phyloP scores from a whole-genome alignment of 2,113 vertebrate genomes.

The Stegastes partitus region DNA sequence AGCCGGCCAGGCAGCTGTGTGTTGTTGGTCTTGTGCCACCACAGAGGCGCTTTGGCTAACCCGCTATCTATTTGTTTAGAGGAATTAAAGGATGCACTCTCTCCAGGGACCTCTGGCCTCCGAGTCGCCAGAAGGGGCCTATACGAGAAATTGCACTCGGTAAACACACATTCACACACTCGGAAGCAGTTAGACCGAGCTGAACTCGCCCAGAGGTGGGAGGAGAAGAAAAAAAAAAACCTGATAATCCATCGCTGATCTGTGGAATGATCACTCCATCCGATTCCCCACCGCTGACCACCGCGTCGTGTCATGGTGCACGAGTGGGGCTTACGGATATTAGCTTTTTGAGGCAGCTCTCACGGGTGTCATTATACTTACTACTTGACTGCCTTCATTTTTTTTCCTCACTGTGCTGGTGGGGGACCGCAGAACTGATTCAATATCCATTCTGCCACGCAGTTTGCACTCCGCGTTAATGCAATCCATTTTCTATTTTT shows the following conservation, averaged over 20 bases:
- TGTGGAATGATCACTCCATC: constrained; percentile 38
- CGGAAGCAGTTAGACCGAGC: constrained; percentile 14
- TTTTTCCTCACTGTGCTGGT: constrained; percentile 31
- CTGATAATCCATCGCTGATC: constrained; percentile 44
- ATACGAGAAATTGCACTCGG: constrained; percentile 42
- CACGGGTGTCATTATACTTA: constrained; percentile 59
- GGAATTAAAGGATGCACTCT: constrained; percentile 77
- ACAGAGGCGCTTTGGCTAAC: constrained; percentile 53
- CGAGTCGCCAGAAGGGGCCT: constrained; percentile 63
- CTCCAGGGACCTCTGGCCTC: constrained; percentile 65
- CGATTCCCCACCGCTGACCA: constrained; percentile 41
- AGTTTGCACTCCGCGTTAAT: constrained; percentile 63
- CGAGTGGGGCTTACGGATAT: constrained; percentile 33
- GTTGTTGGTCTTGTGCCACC: constrained; percentile 61
- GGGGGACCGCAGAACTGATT: constrained; percentile 61
- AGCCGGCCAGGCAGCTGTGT: constrained; percentile 71
- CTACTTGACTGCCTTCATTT: constrained; percentile 61
- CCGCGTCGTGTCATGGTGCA: neutral
- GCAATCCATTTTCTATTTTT: constrained; percentile 74
- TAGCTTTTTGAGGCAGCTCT: constrained; percentile 42
- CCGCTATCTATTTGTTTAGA: constrained; percentile 77
- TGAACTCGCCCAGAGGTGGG: neutral
- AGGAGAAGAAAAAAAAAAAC: too few species aligned
- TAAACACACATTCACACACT: constrained; percentile 23
- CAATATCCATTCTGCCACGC: constrained; percentile 72